These are phyloP conservation scores for Apodemia duryi DNA, from an alignment of 2,888 invertebrate species.

Conservation along the genomic window DNA sequence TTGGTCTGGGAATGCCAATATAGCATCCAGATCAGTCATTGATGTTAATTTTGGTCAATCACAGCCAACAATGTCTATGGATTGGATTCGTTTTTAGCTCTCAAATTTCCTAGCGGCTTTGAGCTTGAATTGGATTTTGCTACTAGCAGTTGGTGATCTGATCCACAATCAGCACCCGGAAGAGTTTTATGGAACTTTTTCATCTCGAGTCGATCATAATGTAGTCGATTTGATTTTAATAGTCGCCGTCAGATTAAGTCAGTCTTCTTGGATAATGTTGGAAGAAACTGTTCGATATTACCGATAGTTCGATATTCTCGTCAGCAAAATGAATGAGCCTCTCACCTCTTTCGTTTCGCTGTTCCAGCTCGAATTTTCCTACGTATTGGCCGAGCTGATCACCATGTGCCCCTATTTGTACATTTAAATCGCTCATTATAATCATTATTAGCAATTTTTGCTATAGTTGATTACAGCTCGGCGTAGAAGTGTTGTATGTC, in stretches of 20 bases:
- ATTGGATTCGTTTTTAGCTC: too few species aligned
- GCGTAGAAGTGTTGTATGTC: conserved; percentile 22
- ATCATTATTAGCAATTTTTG: conserved; percentile 27
- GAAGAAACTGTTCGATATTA: too few species aligned
- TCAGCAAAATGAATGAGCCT: too few species aligned
- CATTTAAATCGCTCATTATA: conserved; percentile 29
- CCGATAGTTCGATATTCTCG: too few species aligned
- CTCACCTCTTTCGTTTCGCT: conserved; percentile 16
- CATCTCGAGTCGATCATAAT: too few species aligned
- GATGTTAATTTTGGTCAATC: neutral
- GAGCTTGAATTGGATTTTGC: neutral
- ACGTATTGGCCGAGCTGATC: conserved; percentile 9
- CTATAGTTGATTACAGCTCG: conserved; percentile 19
- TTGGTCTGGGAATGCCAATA: too few species aligned
- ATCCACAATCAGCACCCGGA: neutral
- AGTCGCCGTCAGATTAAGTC: too few species aligned
- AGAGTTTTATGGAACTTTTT: too few species aligned
- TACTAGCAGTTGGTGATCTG: neutral
- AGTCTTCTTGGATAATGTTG: conserved; percentile 22
- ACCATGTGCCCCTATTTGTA: conserved; percentile 20
- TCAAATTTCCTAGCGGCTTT: neutral
- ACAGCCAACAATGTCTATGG: too few species aligned
- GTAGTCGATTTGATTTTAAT: too few species aligned
- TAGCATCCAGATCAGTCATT: too few species aligned
- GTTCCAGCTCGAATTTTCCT: conserved; percentile 21